These are phyloP conservation scores for Thumatha senex DNA, from an alignment of 2,888 invertebrate genomes.

Conservation along the genomic window DNA sequence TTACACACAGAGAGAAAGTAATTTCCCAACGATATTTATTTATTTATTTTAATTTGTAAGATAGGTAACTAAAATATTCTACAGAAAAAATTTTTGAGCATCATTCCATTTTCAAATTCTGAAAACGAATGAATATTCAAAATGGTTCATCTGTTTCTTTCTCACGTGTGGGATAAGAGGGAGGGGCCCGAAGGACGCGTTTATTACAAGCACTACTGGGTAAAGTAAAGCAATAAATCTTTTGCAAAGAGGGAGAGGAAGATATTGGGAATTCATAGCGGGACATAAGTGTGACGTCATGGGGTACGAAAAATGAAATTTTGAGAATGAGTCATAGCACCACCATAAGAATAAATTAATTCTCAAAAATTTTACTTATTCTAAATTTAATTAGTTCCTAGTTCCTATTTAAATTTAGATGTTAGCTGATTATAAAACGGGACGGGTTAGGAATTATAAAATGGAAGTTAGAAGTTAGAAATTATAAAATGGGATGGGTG, in stretches of 20 bases:
- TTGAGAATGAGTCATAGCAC: conserved; percentile 17
- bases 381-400: too few relatives aligned
- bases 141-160: conserved; percentile 21
- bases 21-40: too few relatives aligned
- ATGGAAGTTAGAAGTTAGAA: too few relatives aligned
- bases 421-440: too few relatives aligned
- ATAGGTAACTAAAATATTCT: too few relatives aligned
- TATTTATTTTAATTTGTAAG: too few relatives aligned
- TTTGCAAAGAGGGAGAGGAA: conserved; percentile 33
- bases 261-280: conserved; percentile 43
- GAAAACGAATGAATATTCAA: conserved; percentile 36
- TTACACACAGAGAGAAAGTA: too few relatives aligned
- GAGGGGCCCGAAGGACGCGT: conserved; percentile 19
- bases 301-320: conserved; percentile 47
- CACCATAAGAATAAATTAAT: too few relatives aligned
- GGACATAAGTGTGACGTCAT: conserved; percentile 48
- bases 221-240: conserved; percentile 62
- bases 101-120: conserved; percentile 49
- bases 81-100: neutral
- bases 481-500: too few relatives aligned
- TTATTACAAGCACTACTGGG: conserved; percentile 34
- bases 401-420: too few relatives aligned
- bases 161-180: conserved; percentile 26
- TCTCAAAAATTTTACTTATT: too few relatives aligned
- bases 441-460: too few relatives aligned